Conservation (phyloP, 2,797 vertebrate species). For the Chaetodon trifasciatus region DNA sequence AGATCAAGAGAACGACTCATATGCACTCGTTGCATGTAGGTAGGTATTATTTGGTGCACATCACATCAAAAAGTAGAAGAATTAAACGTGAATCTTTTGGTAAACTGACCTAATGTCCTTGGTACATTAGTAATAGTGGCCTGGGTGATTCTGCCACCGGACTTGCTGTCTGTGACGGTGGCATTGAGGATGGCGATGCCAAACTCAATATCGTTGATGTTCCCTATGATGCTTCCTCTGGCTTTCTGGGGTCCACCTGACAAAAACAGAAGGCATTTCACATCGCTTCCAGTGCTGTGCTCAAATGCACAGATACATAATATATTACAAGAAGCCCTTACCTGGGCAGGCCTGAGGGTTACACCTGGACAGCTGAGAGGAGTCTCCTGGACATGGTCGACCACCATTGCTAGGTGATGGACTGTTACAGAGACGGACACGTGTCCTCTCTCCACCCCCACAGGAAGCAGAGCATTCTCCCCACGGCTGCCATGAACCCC, state of each 20-base stretch:
- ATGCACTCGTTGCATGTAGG: not conserved
- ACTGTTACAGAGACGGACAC: conserved; percentile 89
- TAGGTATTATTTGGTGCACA: not conserved
- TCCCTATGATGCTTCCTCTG: conserved; percentile 93
- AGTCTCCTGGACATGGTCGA: conserved; percentile 91
- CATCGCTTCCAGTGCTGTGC: not conserved
- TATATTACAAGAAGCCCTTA: conserved; percentile 56
- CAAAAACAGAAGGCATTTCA: not conserved
- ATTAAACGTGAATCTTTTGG: not conserved
- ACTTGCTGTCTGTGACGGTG: conserved; percentile 85
- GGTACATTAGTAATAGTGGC: conserved; percentile 93
- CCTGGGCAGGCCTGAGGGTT: conserved; percentile 92
- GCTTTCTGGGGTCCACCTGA: conserved; percentile 93
- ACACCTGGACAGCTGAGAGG: conserved; percentile 92
- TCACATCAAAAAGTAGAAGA: not conserved
- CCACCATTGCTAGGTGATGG: conserved; percentile 86
- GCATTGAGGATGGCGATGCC: conserved; percentile 93
- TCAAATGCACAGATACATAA: not conserved
- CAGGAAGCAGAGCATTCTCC: conserved; percentile 92
- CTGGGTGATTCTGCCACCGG: conserved; percentile 86
- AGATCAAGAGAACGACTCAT: fast-evolving
- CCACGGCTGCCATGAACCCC: conserved; percentile 95
- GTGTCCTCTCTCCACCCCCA: conserved; percentile 91
- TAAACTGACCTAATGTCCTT: conserved; percentile 89
- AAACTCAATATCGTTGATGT: conserved; percentile 94